Percentiles rank a stretch among this genome's conserved stretches.
phyloP scores from a whole-genome alignment of 2,888 invertebrate genomes.

The Tenodera sinensis region DNA sequence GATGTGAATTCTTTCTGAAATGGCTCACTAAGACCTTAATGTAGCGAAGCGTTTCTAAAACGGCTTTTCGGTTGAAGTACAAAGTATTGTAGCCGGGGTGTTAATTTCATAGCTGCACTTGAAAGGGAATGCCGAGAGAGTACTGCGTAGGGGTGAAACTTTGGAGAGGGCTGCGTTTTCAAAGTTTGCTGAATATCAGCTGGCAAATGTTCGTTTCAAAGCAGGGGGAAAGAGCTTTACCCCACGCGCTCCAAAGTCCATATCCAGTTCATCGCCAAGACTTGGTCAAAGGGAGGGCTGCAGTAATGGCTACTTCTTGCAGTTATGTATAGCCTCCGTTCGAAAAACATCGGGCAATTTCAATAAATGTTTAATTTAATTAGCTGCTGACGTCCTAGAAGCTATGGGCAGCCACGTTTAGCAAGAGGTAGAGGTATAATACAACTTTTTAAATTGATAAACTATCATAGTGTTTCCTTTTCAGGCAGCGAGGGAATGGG shows the following conservation, averaged over 20 bases:
- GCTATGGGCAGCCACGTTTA: too few relatives aligned
- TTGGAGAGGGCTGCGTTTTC: neutral
- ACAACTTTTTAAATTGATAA: too few relatives aligned
- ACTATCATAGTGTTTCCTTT: too few relatives aligned
- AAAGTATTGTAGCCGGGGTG: neutral
- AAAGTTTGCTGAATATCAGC: neutral
- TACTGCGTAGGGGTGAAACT: neutral
- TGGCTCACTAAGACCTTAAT: neutral
- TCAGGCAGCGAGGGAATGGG: too few relatives aligned
- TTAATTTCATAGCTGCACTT: neutral
- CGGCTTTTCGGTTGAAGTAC: neutral
- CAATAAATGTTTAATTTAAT: too few relatives aligned
- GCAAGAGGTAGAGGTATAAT: too few relatives aligned
- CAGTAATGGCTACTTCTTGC: too few relatives aligned
- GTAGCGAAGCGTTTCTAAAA: neutral
- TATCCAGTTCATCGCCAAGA: neutral
- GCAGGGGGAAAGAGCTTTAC: neutral
- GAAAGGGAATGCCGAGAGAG: neutral
- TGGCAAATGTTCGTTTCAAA: neutral
- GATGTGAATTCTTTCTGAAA: neutral
- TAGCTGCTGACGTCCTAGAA: too few relatives aligned
- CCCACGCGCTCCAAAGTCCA: neutral
- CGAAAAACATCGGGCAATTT: too few relatives aligned
- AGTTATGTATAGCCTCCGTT: too few relatives aligned
- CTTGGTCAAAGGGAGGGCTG: neutral